Evolutionary conservation across 2,113 vertebrate genomes (phyloP), one percentile per base, ranked within the genome.

Genomic region (Aphyosemion australe): DNA sequence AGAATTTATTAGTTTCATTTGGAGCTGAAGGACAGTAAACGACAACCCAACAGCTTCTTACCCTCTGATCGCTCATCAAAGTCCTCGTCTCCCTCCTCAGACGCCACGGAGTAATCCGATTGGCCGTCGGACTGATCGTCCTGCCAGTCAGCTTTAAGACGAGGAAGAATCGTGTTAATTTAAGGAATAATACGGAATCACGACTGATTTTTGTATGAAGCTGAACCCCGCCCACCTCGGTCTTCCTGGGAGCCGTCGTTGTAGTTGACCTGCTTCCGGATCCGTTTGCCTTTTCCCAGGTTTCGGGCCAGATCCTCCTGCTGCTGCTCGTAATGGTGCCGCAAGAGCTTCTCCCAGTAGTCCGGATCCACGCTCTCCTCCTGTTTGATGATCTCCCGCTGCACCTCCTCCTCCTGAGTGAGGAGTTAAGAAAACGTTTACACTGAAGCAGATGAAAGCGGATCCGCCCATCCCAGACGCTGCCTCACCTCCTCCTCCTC

Each of bases 241-340:
- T 99, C 97, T 86, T 99, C 97, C 74, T 98, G 97, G 0, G 96
- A 97, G 46, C 96, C 96, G 65, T 99, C 97, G 3, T 99, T 99
- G 94, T 99, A 99, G 94, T 99, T 99, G 80, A 99, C 97, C 90
- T 99, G 97, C 84, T 99, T 99, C 87, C 97, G 96, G 74, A 99
- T 97, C 21, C 97, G 93, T 80, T 99, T 99, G 84, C 97, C 97
- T 90, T 99, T 99, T 79, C 96, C 96, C 83, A 99, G 92, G 79
- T 99, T 99, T 34, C 97, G 94, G 48, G 97, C 97, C 76, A 99
- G 90, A 82, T 99, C 97, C 79, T 99, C 96, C 89, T 99, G 97
- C 65, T 99, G 97, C 87, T 99, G 97, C 88, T 99, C 97, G 51
- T 99, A 98, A 79, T 98, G 97, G 73, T 98, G 97, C 57, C 96